Base-by-base conservation (phyloP, 2,797 vertebrate species). In the Alcedo quadribrachys region DNA sequence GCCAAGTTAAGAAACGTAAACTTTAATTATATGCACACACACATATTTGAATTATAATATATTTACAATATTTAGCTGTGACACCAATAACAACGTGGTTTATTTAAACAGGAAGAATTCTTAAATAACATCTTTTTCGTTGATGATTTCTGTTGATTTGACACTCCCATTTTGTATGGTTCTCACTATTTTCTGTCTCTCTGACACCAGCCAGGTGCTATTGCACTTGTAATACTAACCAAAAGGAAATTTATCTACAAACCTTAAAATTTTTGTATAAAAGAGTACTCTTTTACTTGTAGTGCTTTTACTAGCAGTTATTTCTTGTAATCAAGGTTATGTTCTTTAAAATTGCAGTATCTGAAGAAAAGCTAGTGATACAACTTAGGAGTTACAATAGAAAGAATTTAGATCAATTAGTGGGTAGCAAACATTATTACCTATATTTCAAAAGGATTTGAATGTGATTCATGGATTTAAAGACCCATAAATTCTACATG, bases 1-100 rank as follows among this genome's bases (percentile, higher is more conserved):
- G 88, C 63, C 81, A 90, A 93, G 58, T 89, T 93, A 87, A 89
- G 71, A 93, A 85, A 90, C 51, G 79, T 84, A 89, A 32, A 90
- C 92, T 93, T 93, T 81, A 90, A 90, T 95, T 93, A 83, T 32
- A 63, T 45, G 43, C 74, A 75, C 51, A 74, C 45, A 79, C 43
- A 63, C 46, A 32, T 66, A 77, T 68, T 68, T 85, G 71, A 65
- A 51, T 87, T 77, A 27, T 65, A 84, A 81, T 46, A 51, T 62
- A 45, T 35, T 28, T n/a, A 73, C n/a, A 75, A 33, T 71, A 48
- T 87, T 89, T 89, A 91, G n/a, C 32, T 42, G 40, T 81, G 53
- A 61, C 66, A 93, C 73, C 51, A 83, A 40, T 57, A 89, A 46
- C 81, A 71, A 3, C 0, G 2, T 60, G 19, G 37, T 73, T 89